Conservation (phyloP, 1,140 invertebrate genomes). For the Brachionus angularis region DNA sequence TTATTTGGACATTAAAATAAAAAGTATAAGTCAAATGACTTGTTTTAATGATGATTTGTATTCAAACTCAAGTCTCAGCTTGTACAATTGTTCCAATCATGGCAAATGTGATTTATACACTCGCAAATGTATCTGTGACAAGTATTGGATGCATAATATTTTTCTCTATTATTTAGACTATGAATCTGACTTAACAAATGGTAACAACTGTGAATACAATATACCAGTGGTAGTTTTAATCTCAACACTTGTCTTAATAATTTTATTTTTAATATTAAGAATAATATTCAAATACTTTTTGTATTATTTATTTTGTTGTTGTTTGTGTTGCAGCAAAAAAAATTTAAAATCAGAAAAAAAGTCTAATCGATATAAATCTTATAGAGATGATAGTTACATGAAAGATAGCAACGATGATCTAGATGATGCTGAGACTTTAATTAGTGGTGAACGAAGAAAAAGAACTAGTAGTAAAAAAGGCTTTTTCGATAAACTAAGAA, state of each 20-base stretch:
- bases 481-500: conserved; percentile 6
- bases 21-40: conserved; percentile 14
- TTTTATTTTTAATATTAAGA: neutral
- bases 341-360: neutral
- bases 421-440: neutral
- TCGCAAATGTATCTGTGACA: conserved; percentile 36
- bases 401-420: neutral
- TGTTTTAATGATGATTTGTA: conserved; percentile 23
- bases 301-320: conserved; percentile 42
- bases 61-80: neutral
- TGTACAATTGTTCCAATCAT: conserved; percentile 32
- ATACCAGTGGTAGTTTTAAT: conserved; percentile 22
- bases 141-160: conserved; percentile 40
- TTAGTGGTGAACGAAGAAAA: too few species aligned
- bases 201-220: conserved; percentile 41
- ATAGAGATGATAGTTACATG: conserved; percentile 22
- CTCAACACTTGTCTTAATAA: neutral
- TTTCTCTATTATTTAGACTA: conserved; percentile 24
- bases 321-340: conserved; percentile 27
- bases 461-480: conserved; percentile 16
- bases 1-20: conserved; percentile 3
- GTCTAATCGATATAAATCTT: neutral
- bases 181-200: conserved; percentile 36
- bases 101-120: conserved; percentile 30
- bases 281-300: conserved; percentile 39